Evolutionary conservation across 2,797 vertebrate species (phyloP).

Genomic region (Hapalemur alaotrensis): DNA sequence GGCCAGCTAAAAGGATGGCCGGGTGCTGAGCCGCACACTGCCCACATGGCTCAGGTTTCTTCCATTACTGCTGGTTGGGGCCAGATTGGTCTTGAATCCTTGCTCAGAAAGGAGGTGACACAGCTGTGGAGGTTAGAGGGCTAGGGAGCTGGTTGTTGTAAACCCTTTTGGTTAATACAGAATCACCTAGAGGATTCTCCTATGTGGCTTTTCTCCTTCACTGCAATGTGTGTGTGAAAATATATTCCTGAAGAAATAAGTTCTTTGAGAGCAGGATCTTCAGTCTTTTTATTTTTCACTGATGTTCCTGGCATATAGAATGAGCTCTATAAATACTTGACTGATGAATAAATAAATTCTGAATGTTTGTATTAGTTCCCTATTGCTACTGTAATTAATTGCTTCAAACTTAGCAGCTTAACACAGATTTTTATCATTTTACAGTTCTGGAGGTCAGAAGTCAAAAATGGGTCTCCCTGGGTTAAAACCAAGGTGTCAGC

Average conservation of each 20-base stretch:
- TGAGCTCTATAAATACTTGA: background rate
- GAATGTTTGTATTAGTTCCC: background rate
- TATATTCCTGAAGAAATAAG: background rate
- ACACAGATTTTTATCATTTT: background rate
- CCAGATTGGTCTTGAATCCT: background rate
- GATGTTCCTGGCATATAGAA: background rate
- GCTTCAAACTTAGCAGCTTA: background rate
- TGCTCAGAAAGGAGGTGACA: background rate
- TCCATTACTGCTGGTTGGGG: background rate
- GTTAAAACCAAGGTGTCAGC: background rate
- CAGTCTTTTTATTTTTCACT: background rate
- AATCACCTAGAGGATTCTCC: background rate
- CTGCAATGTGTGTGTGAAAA: background rate
- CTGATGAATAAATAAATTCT: background rate
- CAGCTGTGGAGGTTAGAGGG: background rate
- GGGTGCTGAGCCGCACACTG: background rate
- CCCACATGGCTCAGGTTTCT: background rate
- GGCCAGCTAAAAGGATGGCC: background rate
- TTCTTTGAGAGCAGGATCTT: background rate
- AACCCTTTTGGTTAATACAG: background rate
- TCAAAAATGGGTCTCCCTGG: background rate
- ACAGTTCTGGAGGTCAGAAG: background rate
- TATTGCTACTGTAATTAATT: background rate
- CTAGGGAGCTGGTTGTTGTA: background rate
- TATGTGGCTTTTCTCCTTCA: background rate